Conservation (phyloP, 2,797 vertebrate species). For the Cephalopachus bancanus region DNA sequence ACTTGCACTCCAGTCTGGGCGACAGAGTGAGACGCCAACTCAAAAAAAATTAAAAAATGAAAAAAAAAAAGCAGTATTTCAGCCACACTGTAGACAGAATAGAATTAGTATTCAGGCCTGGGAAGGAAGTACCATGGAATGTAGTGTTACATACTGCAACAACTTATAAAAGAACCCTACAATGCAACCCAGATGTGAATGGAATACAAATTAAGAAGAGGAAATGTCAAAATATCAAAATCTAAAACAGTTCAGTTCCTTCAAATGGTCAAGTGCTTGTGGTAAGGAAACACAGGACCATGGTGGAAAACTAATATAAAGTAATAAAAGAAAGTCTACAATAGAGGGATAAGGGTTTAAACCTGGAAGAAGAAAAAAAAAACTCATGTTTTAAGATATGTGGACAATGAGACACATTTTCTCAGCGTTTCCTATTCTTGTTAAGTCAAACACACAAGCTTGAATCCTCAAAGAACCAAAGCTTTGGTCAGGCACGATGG, state of each 20-base stretch:
- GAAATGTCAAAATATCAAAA: neutral
- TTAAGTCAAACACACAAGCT: neutral
- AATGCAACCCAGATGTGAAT: constrained; percentile 40
- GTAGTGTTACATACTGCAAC: neutral
- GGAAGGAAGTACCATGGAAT: neutral
- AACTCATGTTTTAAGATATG: neutral
- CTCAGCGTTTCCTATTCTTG: neutral
- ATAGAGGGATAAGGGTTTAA: neutral
- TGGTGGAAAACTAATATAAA: neutral
- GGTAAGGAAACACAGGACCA: neutral
- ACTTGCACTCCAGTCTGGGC: no score
- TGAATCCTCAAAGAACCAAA: constrained; percentile 57
- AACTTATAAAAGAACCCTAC: neutral
- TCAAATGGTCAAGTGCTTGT: neutral
- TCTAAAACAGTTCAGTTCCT: neutral
- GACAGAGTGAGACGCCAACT: no score
- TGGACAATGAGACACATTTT: neutral
- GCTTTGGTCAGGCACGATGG: neutral
- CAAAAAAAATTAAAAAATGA: no score
- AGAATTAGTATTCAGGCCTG: neutral
- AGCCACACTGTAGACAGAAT: neutral
- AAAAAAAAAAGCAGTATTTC: neutral
- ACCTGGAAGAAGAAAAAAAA: neutral
- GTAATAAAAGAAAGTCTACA: neutral
- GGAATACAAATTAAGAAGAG: neutral